These are phyloP conservation scores for Eurypyga helias DNA, from an alignment of 2,113 vertebrate species.

Conservation along the genomic window DNA sequence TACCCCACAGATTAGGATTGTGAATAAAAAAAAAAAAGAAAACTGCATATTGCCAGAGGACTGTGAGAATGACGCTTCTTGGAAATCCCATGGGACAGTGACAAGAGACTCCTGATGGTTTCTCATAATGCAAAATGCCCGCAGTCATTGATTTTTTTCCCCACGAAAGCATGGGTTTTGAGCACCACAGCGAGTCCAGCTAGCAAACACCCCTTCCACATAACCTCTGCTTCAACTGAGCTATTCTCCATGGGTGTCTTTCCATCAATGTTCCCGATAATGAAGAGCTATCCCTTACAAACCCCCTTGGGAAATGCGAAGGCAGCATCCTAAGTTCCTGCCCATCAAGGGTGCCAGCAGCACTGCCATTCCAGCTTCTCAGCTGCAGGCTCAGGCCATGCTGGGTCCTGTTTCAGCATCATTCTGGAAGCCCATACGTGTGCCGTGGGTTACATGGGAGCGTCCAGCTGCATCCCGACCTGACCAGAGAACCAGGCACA, in stretches of 20 bases:
- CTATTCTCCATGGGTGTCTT: neutral
- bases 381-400: neutral
- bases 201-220: neutral
- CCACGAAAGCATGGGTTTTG: neutral
- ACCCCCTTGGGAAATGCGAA: neutral
- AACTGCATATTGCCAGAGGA: neutral
- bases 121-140: neutral
- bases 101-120: neutral
- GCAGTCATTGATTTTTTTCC: neutral
- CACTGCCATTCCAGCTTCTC: neutral
- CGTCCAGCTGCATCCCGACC: neutral
- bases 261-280: neutral
- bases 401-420: neutral
- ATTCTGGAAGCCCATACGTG: rapidly evolving
- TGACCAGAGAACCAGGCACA: neutral
- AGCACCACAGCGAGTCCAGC: neutral
- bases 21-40: neutral
- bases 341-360: rapidly evolving
- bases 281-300: neutral
- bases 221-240: neutral
- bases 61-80: neutral
- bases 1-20: neutral
- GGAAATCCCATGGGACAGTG: neutral
- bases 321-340: neutral
- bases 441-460: neutral